These are phyloP conservation scores for Xylota sylvarum DNA, from an alignment of 2,888 invertebrate species.

Conservation along the genomic window DNA sequence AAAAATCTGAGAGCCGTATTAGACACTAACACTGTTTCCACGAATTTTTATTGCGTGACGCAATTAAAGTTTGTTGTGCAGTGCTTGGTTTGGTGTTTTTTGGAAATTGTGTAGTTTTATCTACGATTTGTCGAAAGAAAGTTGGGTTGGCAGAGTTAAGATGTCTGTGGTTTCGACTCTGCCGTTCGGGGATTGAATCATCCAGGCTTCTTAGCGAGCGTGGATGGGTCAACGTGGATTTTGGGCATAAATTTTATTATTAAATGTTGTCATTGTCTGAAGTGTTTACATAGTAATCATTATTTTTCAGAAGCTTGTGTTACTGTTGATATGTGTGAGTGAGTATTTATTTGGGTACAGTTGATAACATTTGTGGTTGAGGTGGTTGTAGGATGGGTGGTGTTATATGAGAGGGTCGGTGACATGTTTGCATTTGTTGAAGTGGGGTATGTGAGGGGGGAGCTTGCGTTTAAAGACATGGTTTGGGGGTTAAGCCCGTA, in stretches of 20 bases:
- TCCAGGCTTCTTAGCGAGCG: constrained; percentile 4
- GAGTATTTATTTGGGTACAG: no score
- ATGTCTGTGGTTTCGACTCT: constrained; percentile 15
- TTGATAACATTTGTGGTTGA: no score
- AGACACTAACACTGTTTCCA: no score
- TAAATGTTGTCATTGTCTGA: no score
- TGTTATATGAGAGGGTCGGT: background rate
- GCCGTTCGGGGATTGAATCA: constrained; percentile 11
- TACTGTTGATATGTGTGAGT: no score
- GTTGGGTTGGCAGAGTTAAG: constrained; percentile 1
- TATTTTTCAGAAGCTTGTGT: background rate
- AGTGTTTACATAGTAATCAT: no score
- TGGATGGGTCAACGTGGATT: background rate
- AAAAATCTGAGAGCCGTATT: background rate
- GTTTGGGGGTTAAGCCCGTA: no score
- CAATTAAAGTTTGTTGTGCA: background rate
- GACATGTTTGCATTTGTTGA: no score
- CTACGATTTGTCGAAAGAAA: constrained; percentile 10
- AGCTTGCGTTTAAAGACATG: no score
- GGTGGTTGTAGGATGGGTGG: no score
- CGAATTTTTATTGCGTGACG: background rate
- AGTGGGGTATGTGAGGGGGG: no score
- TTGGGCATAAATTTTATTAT: background rate
- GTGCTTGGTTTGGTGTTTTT: background rate
- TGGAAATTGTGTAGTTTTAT: background rate